These are phyloP conservation scores for Drosophila recens DNA, from an alignment of 2,888 invertebrate species.

Conservation along the genomic window DNA sequence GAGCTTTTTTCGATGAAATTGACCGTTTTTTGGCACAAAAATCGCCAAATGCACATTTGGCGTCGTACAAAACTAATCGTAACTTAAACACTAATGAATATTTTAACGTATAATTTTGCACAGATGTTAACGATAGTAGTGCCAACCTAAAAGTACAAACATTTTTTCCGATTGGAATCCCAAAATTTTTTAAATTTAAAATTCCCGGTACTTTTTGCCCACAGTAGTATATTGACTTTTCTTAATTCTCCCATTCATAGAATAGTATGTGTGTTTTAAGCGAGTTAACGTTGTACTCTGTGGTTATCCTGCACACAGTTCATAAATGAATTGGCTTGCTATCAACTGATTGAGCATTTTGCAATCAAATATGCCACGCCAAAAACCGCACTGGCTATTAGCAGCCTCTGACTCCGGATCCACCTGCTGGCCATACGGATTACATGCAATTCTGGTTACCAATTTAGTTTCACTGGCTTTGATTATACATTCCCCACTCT, in stretches of 20 bases:
- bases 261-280: neutral
- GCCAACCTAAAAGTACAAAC: no score
- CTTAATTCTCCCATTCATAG: neutral
- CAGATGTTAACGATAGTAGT: no score
- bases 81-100: no score
- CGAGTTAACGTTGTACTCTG: neutral
- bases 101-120: no score
- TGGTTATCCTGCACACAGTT: conserved; percentile 7
- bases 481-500: conserved; percentile 8
- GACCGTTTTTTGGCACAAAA: no score
- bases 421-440: conserved; percentile 9
- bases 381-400: conserved; percentile 16
- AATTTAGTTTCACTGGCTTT: conserved; percentile 17
- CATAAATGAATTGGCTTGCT: conserved; percentile 18
- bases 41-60: no score
- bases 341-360: conserved; percentile 48
- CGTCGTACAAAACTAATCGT: no score
- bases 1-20: no score
- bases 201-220: no score
- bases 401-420: conserved; percentile 1
- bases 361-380: conserved; percentile 53
- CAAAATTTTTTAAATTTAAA: no score
- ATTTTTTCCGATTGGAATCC: no score
- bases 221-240: neutral
- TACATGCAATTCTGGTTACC: conserved; percentile 24